Evolutionary conservation across 2,113 vertebrate genomes (phyloP).

Genomic region (Neotoma lepida): DNA sequence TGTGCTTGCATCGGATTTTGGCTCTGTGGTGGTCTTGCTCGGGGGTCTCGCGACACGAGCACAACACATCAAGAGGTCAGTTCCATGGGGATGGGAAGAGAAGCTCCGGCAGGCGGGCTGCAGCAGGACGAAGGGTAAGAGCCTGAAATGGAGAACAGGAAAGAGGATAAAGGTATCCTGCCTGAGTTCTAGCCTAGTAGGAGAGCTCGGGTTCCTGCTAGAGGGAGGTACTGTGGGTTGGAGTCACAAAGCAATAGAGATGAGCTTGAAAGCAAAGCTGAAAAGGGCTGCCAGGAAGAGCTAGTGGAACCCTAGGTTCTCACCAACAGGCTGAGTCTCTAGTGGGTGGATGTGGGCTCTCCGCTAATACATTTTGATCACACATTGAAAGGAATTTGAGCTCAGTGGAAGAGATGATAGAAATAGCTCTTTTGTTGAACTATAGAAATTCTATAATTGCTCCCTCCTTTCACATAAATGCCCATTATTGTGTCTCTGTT

Average conservation of each 20-base stretch:
- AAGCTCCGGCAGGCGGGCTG: neutral
- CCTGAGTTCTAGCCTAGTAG: neutral
- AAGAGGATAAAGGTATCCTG: neutral
- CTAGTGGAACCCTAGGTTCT: neutral
- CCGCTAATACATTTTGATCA: slow-evolving; percentile 19
- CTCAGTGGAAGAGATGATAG: neutral
- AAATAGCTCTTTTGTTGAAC: neutral
- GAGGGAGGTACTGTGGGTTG: neutral
- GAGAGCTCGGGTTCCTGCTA: neutral
- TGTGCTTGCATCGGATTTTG: too few relatives aligned
- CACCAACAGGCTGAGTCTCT: neutral
- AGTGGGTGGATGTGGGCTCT: neutral
- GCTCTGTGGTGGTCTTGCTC: too few relatives aligned
- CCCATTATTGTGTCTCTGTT: neutral
- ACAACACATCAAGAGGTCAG: neutral
- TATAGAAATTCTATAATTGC: neutral
- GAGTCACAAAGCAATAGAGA: neutral
- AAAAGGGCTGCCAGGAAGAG: neutral
- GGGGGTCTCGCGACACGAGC: too few relatives aligned
- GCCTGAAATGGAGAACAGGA: neutral
- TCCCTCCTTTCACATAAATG: neutral
- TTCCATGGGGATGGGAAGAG: neutral
- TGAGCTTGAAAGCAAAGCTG: neutral
- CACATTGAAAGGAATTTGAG: slow-evolving; percentile 2
- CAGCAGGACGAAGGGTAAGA: neutral